Percentiles rank a stretch among this genome's conserved stretches.
Evolutionary conservation across 2,113 vertebrate species (phyloP).

Genomic region (Clupea harengus): DNA sequence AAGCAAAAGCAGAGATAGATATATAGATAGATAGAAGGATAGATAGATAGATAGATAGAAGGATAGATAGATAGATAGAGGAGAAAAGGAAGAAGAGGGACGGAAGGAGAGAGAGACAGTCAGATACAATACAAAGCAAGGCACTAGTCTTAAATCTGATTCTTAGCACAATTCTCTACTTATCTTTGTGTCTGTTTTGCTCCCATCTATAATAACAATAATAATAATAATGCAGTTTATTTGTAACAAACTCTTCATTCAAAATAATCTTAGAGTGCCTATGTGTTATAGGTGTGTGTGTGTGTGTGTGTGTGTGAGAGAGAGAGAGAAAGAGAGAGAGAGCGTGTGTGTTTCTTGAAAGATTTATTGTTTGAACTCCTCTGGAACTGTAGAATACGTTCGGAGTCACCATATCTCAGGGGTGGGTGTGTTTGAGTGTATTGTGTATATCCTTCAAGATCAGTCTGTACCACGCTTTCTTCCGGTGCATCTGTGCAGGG

Average conservation of each 20-base stretch:
- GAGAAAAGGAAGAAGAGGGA: not conserved
- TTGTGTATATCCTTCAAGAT: not conserved
- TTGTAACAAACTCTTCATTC: too few species aligned
- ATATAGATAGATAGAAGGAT: too few species aligned
- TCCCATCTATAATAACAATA: too few species aligned
- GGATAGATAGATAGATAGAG: too few species aligned
- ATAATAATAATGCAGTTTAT: too few species aligned
- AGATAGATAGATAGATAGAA: too few species aligned
- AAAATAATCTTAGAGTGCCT: too few species aligned
- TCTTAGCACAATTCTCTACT: too few species aligned
- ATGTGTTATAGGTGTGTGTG: not conserved
- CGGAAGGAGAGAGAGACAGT: not conserved
- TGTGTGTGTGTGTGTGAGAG: not conserved
- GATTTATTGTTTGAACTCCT: not conserved
- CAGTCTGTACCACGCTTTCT: not conserved
- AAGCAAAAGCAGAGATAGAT: too few species aligned
- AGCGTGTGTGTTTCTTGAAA: not conserved
- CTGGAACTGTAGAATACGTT: not conserved
- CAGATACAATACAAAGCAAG: not conserved
- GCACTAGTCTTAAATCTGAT: too few species aligned
- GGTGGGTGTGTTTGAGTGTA: not conserved
- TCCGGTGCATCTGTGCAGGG: not conserved
- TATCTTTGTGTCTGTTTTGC: not conserved
- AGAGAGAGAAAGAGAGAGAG: too few species aligned
- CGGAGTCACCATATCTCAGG: not conserved